Base-by-base conservation (phyloP, 2,113 vertebrate species). In the Arothron firmamentum region DNA sequence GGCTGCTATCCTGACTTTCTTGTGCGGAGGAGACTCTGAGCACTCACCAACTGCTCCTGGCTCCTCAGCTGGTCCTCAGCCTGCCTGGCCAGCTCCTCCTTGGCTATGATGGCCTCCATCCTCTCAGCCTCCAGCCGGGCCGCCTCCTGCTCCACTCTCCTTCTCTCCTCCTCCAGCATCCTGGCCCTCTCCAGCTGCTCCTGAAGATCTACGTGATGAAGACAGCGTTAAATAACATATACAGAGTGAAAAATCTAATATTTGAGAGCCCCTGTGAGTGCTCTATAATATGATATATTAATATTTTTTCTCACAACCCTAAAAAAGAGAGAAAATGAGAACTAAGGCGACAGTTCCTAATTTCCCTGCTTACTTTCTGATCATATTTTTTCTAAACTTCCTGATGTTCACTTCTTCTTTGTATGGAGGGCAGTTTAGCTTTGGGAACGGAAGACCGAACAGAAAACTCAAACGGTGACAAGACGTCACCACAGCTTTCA, bases 21-120 rank as follows among this genome's bases (percentile, higher is more conserved):
- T 5, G 25, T 5, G 25, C 4, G 25, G 25, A 28, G 25, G 25
- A 23, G 53, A 60, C 65, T 58, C 17, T 3, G 42, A 16, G 52
- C 18, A 58, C 93, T 85, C 89, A 99, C 97, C 95, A 99, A 90
- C 84, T 96, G 94, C 77, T 98, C 96, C 89, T 97, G 95, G 89
- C 85, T 95, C 91, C 94, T 95, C 8, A 94, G 90, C 86, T 99
- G 97, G 80, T 96, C 94, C 72, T 88, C 90, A 0, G 93, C 91
- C 82, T 97, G 93, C 62, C 87, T 91, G 80, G 93, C 93, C 88
- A 99, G 90, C 80, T 98, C 95, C 61, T 98, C 96, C 83, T 98
- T 99, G 81, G 95, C 95, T n/a, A 91, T 91, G 47, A 98, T 88
- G 48, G 94, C 97, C 25, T 92, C 93, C 87, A 95, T 81, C 17